phyloP scores from a whole-genome alignment of 1,140 invertebrate species.

The Diachasmimorpha longicaudata region DNA sequence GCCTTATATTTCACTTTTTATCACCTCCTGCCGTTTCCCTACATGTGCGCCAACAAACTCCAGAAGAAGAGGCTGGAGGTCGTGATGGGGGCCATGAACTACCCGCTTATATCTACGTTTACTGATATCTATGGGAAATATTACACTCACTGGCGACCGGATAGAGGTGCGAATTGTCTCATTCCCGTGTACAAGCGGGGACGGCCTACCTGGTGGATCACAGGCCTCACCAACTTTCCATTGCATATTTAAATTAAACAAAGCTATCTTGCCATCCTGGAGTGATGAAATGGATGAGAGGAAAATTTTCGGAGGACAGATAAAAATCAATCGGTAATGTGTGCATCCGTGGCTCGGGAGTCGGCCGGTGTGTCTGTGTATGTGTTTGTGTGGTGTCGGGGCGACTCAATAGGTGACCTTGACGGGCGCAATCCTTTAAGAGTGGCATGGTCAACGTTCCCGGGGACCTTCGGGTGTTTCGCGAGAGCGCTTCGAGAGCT shows the following conservation, averaged over 20 bases:
- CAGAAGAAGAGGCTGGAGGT: not conserved
- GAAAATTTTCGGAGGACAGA: not conserved
- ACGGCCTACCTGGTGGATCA: too few species aligned
- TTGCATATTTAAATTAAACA: too few species aligned
- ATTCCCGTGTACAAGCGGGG: too few species aligned
- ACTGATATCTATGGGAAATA: too few species aligned
- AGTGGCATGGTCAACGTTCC: slow-evolving; percentile 55
- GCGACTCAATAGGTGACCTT: slow-evolving; percentile 41
- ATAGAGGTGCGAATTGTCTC: too few species aligned
- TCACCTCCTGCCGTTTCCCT: not conserved
- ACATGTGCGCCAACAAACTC: not conserved
- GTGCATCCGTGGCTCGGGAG: not conserved
- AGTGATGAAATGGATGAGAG: too few species aligned
- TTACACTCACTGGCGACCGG: too few species aligned
- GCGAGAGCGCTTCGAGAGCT: slow-evolving; percentile 24
- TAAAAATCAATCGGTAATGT: not conserved
- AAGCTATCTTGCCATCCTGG: too few species aligned
- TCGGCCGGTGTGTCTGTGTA: not conserved
- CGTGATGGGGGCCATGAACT: not conserved
- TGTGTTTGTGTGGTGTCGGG: not conserved
- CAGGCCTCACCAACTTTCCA: too few species aligned
- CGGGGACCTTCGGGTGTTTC: slow-evolving; percentile 47
- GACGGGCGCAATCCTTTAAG: slow-evolving; percentile 45
- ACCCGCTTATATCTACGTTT: not conserved
- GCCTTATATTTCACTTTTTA: slow-evolving; percentile 10